Evolutionary conservation across 2,113 vertebrate genomes (phyloP).

Genomic region (Pongo abelii): DNA sequence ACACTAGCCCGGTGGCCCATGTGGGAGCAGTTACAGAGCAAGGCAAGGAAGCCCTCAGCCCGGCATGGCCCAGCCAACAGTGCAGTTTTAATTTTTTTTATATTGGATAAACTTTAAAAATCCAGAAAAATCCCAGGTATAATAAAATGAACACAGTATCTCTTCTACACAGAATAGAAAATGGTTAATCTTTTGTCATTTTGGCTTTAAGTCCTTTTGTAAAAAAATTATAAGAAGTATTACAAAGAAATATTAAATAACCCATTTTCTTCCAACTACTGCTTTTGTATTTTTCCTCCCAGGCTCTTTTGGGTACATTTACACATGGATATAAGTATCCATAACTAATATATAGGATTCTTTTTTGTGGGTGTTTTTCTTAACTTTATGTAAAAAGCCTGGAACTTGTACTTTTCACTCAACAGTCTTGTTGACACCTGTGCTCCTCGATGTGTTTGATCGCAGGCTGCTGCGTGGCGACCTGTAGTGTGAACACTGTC

Average conservation of each 20-base stretch:
- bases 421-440: rapidly evolving
- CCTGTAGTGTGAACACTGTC: rapidly evolving
- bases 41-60: neutral
- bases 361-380: neutral
- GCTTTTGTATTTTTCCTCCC: neutral
- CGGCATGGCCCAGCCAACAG: rapidly evolving
- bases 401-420: neutral
- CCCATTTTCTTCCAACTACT: neutral
- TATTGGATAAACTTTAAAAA: neutral
- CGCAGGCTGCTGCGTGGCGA: rapidly evolving
- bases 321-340: neutral
- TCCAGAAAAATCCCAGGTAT: neutral
- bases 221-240: neutral
- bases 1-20: neutral
- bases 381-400: rapidly evolving
- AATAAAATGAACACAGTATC: neutral
- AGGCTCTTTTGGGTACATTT: neutral
- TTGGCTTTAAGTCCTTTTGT: neutral
- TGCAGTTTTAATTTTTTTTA: neutral
- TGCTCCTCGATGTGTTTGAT: rapidly evolving
- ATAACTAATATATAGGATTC: rapidly evolving
- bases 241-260: neutral
- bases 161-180: neutral
- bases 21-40: neutral
- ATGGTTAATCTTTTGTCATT: neutral